phyloP scores from a whole-genome alignment of 2,888 invertebrate species.

The Gortyna flavago region DNA sequence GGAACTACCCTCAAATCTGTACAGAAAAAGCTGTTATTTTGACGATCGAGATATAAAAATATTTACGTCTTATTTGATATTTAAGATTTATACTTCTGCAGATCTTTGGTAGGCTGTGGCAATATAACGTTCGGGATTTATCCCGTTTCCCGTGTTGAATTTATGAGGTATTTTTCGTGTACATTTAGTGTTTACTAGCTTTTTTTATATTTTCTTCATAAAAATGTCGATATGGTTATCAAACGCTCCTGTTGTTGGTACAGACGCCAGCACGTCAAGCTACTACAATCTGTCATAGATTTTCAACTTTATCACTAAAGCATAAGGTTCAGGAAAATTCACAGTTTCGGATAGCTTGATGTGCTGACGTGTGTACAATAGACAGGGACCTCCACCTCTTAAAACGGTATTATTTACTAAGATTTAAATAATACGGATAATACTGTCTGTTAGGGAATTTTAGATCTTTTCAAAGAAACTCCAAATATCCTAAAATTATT shows the following conservation, averaged over 20 bases:
- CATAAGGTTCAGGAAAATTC: no score
- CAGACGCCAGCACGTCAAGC: no score
- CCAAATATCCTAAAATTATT: neutral
- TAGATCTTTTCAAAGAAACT: neutral
- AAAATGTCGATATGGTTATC: neutral
- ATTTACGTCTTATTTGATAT: constrained; percentile 46
- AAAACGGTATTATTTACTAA: no score
- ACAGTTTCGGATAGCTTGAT: no score
- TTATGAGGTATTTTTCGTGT: constrained; percentile 18
- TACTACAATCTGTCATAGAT: no score
- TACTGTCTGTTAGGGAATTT: neutral
- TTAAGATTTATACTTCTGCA: constrained; percentile 32
- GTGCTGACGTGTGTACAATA: no score
- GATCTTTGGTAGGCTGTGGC: constrained; percentile 31
- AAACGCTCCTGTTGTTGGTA: neutral
- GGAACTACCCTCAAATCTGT: constrained; percentile 63
- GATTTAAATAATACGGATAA: no score
- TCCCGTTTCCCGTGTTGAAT: constrained; percentile 8
- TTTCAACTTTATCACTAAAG: no score
- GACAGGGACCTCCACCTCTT: no score
- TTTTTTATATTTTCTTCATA: neutral
- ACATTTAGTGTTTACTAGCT: constrained; percentile 14
- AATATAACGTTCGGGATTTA: constrained; percentile 17
- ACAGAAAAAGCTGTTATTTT: constrained; percentile 45
- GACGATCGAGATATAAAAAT: constrained; percentile 51